Base-by-base conservation (phyloP, 2,888 invertebrate genomes). In the Norana najaformis region DNA sequence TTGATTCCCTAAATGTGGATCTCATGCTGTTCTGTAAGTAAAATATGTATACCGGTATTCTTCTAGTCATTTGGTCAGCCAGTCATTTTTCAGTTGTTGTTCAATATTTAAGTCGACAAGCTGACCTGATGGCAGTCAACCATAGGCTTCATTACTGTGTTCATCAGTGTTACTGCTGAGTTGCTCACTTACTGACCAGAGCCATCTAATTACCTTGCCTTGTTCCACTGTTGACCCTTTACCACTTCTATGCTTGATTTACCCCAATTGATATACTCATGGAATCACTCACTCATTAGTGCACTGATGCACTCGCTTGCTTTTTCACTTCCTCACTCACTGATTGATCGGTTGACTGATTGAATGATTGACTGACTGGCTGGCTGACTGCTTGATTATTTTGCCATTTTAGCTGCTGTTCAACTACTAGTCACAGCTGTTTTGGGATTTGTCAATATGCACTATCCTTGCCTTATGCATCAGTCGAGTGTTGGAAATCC, bases 401-500 rank as follows among this genome's bases (percentile, higher is more conserved):
- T 37, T 89, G 38, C 69, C 39, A 83, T 36, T 41, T 90, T 69
- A 97, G 97, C 97, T 92, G 96, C 96, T 91, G 96, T 96, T 95
- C 97, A 97, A 95, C 96, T 97, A 96, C 94, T 96, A 90, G 96
- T 96, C 96, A 97, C 97, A 36, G 96, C 96, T 88, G 94, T 96
- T 85, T 96, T 96, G 95, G 97, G 97, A n/a, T 96, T 96, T 94
- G 95, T 97, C 91, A 97, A 97, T 95, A 96, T 97, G 95, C 96
- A 96, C 93, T 96, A 96, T 93, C 96, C 97, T 35, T 96, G 96
- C 93, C 96, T 97, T 82, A 96, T 97, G 96, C 97, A 96, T 92
- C 94, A 92, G 53, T 93, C 93, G 41, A 93, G 23, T 37, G 34
- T 35, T 38, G n/a, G 38, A 4, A 85, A 34, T 36, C 23, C 94